A percentile compares a stretch with the other conserved stretches of the same genome.
phyloP scores from a whole-genome alignment of 2,888 invertebrate species.

The Epistrophella euchroma region DNA sequence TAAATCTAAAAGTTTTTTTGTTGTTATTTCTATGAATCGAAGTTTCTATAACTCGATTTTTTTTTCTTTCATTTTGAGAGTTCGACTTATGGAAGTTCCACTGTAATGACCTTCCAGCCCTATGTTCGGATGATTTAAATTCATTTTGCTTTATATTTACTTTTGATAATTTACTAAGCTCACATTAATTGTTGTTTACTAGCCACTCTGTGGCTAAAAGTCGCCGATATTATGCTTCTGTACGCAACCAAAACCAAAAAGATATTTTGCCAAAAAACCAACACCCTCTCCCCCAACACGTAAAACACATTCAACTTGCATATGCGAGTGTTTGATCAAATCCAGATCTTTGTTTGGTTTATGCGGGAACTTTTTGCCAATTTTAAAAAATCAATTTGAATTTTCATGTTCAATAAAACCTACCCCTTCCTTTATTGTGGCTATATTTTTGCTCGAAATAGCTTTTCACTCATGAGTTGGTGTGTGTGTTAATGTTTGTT shows the following conservation, averaged over 20 bases:
- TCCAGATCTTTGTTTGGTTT: slow-evolving; percentile 9
- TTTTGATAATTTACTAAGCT: slow-evolving; percentile 1
- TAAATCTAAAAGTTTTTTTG: too few relatives aligned
- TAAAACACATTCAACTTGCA: not conserved
- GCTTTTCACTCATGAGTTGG: not conserved
- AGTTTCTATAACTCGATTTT: too few relatives aligned
- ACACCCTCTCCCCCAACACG: not conserved
- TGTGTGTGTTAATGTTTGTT: not conserved
- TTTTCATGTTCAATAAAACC: not conserved
- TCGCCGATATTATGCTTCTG: slow-evolving; percentile 12
- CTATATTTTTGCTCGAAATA: not conserved
- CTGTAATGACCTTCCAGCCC: too few relatives aligned
- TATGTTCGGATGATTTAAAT: too few relatives aligned
- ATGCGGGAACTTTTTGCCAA: not conserved
- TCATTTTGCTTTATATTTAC: too few relatives aligned
- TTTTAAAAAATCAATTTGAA: slow-evolving; percentile 20
- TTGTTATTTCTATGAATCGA: too few relatives aligned
- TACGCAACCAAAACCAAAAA: not conserved
- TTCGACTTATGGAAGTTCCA: too few relatives aligned
- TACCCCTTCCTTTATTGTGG: not conserved
- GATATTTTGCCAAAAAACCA: not conserved
- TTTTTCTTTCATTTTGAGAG: too few relatives aligned
- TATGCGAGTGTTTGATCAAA: slow-evolving; percentile 1
- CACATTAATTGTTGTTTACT: slow-evolving; percentile 2
- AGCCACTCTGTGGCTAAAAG: slow-evolving; percentile 2